These are phyloP conservation scores for Drosophila mayri DNA, from an alignment of 1,140 invertebrate genomes.

Conservation along the genomic window DNA sequence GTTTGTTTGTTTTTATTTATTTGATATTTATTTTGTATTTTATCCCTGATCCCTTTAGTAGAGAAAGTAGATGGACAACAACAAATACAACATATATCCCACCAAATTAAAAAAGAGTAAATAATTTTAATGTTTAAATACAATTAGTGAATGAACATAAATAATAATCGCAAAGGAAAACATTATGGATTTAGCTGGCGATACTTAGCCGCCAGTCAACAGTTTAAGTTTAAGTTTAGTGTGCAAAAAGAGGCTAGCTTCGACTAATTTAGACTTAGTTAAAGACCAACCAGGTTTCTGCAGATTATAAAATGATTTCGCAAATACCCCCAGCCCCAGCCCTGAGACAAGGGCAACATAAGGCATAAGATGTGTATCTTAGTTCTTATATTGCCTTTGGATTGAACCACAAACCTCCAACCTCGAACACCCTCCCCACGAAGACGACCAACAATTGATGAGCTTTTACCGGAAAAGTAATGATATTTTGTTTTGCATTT, in stretches of 20 bases:
- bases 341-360: neutral
- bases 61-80: constrained; percentile 47
- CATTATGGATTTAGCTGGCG: constrained; percentile 16
- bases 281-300: constrained; percentile 72
- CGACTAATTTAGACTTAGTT: constrained; percentile 66
- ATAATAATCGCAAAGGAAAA: constrained; percentile 25
- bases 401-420: constrained; percentile 2
- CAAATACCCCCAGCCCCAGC: constrained; percentile 16
- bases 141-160: constrained; percentile 19
- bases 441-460: constrained; percentile 64
- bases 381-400: neutral
- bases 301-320: constrained; percentile 58
- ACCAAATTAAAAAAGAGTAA: constrained; percentile 74
- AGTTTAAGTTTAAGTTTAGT: constrained; percentile 46
- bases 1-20: constrained; percentile 30
- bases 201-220: constrained; percentile 29
- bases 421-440: constrained; percentile 22
- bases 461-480: constrained; percentile 73
- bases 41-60: neutral
- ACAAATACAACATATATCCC: constrained; percentile 81
- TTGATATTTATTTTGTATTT: neutral
- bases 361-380: neutral
- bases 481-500: constrained; percentile 81
- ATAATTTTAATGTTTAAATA: constrained; percentile 52
- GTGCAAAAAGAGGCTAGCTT: constrained; percentile 47